Conservation (phyloP, 2,113 vertebrate genomes). For the Rhinopomastus cyanomelas region DNA sequence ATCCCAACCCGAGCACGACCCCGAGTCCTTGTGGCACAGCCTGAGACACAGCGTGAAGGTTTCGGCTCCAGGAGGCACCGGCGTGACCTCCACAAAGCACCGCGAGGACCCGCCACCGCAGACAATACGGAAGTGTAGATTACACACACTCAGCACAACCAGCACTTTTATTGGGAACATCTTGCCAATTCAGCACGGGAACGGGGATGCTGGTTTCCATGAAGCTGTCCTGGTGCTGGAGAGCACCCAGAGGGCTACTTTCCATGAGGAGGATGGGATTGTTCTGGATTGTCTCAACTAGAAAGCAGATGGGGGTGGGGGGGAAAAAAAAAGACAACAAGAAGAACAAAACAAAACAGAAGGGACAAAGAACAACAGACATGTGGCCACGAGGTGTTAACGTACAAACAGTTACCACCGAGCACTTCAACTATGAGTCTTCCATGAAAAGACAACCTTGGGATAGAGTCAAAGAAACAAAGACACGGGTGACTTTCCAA, state of each 20-base stretch:
- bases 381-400: conserved; percentile 76
- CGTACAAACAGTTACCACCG: conserved; percentile 62
- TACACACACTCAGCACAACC: conserved; percentile 93
- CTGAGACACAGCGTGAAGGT: conserved; percentile 40
- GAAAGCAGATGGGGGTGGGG: conserved; percentile 74
- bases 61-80: conserved; percentile 48
- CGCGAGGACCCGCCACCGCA: conserved; percentile 35
- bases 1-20: background rate
- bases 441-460: conserved; percentile 41
- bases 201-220: conserved; percentile 95
- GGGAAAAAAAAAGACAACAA: conserved; percentile 49
- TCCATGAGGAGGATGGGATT: conserved; percentile 93
- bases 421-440: conserved; percentile 48
- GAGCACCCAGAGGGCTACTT: conserved; percentile 74
- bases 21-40: background rate
- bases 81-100: conserved; percentile 22
- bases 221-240: conserved; percentile 86
- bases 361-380: conserved; percentile 77
- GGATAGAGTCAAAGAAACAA: conserved; percentile 22
- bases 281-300: conserved; percentile 94
- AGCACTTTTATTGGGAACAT: conserved; percentile 85
- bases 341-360: conserved; percentile 26
- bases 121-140: conserved; percentile 72
- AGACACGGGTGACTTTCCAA: conserved; percentile 31
- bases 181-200: conserved; percentile 92